Evolutionary conservation across 2,797 vertebrate genomes (phyloP).

Genomic region (Siniperca obscura): DNA sequence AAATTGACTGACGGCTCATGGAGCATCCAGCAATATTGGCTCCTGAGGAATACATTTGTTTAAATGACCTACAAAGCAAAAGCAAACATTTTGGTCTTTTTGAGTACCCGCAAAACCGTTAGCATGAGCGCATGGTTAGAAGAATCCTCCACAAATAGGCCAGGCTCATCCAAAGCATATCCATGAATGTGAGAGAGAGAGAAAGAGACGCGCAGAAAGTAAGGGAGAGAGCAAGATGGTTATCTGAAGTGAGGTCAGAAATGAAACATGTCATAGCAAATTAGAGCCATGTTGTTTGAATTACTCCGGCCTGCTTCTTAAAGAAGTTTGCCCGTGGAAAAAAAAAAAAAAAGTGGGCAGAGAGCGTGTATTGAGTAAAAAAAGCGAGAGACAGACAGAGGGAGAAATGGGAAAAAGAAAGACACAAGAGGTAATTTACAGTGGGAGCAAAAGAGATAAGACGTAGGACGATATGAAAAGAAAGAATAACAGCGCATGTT

Average conservation of each 20-base stretch:
- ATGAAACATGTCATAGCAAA: slow-evolving; percentile 90
- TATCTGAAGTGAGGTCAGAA: slow-evolving; percentile 89
- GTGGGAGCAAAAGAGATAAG: slow-evolving; percentile 63
- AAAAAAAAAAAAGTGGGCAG: slow-evolving; percentile 52
- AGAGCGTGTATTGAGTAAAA: slow-evolving; percentile 51
- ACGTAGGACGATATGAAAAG: slow-evolving; percentile 68
- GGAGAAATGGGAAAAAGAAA: slow-evolving; percentile 27
- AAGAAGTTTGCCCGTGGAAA: slow-evolving; percentile 68
- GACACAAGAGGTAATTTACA: slow-evolving; percentile 61
- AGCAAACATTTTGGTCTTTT: slow-evolving; percentile 76
- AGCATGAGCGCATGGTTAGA: slow-evolving; percentile 72
- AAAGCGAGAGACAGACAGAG: slow-evolving; percentile 36
- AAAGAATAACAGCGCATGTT: slow-evolving; percentile 69
- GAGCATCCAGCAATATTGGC: slow-evolving; percentile 40
- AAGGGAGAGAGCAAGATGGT: slow-evolving; percentile 80
- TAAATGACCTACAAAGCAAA: slow-evolving; percentile 74
- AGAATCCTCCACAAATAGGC: slow-evolving; percentile 74
- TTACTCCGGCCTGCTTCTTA: slow-evolving; percentile 82
- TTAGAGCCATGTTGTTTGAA: slow-evolving; percentile 88
- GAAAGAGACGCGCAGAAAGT: slow-evolving; percentile 63
- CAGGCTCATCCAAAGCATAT: slow-evolving; percentile 72
- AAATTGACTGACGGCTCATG: slow-evolving; percentile 48
- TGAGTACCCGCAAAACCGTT: slow-evolving; percentile 73
- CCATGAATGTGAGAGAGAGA: slow-evolving; percentile 53
- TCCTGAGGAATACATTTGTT: slow-evolving; percentile 64